Evolutionary conservation across 2,888 invertebrate species (phyloP).

Genomic region (Drosophila differens): DNA sequence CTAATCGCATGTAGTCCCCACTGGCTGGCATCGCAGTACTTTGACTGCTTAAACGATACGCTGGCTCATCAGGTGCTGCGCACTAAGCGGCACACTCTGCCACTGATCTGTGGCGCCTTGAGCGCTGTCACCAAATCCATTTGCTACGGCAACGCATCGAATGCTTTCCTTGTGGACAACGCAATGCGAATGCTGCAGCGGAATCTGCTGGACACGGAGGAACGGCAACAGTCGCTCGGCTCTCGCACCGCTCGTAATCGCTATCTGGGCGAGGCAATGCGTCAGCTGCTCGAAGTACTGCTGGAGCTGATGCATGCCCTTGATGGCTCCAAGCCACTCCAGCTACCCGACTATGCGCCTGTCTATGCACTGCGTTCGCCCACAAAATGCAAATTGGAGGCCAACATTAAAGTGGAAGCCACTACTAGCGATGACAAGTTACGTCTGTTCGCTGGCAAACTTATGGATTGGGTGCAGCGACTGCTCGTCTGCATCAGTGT

Average conservation of each 20-base stretch:
- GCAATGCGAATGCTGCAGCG: conserved; percentile 46
- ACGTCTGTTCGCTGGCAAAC: conserved; percentile 5
- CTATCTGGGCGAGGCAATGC: conserved; percentile 56
- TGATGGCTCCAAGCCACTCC: neutral
- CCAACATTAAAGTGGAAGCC: neutral
- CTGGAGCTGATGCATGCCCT: conserved; percentile 8
- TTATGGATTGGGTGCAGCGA: conserved; percentile 52
- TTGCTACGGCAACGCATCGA: neutral
- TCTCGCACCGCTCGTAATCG: conserved; percentile 18
- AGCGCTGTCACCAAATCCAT: conserved; percentile 46
- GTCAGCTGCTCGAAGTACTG: conserved; percentile 25
- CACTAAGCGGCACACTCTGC: conserved; percentile 6
- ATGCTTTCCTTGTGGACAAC: conserved; percentile 11
- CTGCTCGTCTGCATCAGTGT: conserved; percentile 44
- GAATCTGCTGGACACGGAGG: conserved; percentile 38
- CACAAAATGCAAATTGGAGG: neutral
- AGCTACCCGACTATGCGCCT: conserved; percentile 7
- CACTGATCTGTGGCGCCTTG: conserved; percentile 20
- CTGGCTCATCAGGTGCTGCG: conserved; percentile 12
- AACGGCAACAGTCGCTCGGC: conserved; percentile 16
- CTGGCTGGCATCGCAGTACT: conserved; percentile 56
- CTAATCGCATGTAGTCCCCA: conserved; percentile 53
- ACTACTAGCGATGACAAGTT: conserved; percentile 3
- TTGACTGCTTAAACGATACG: conserved; percentile 37
- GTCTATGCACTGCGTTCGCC: conserved; percentile 41